Conservation (phyloP, 2,888 invertebrate species). For the Lasioglossum lativentre region DNA sequence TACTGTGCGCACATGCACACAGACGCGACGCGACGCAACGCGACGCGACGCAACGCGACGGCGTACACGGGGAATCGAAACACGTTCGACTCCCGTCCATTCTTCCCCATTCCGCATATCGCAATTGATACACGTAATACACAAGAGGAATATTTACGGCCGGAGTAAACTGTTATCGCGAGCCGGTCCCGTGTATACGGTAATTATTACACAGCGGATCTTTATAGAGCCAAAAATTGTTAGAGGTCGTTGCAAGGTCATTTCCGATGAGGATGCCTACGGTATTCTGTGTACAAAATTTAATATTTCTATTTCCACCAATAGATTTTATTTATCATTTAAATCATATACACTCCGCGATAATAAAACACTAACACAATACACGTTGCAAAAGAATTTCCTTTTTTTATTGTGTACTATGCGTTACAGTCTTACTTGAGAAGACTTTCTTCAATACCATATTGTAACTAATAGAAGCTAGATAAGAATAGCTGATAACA, state of each 20-base stretch:
- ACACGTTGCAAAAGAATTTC: too few relatives aligned
- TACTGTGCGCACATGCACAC: slow-evolving; percentile 28
- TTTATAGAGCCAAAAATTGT: not conserved
- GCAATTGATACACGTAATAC: slow-evolving; percentile 47
- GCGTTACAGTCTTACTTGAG: too few relatives aligned
- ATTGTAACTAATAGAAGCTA: too few relatives aligned
- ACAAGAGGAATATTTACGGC: not conserved
- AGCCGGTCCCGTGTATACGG: not conserved
- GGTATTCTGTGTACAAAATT: too few relatives aligned
- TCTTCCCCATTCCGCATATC: slow-evolving; percentile 26
- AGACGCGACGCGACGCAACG: slow-evolving; percentile 13
- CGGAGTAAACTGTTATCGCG: slow-evolving; percentile 28
- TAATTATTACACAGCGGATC: slow-evolving; percentile 15
- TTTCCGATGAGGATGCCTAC: too few relatives aligned
- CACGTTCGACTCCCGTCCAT: slow-evolving; percentile 33
- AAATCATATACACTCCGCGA: too few relatives aligned
- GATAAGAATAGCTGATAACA: too few relatives aligned
- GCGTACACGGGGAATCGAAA: slow-evolving; percentile 40
- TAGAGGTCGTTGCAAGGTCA: not conserved
- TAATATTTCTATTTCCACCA: not conserved
- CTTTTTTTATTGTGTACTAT: too few relatives aligned
- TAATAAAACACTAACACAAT: too few relatives aligned
- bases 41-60: not conserved
- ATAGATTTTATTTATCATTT: too few relatives aligned
- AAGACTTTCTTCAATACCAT: too few relatives aligned